Base-by-base conservation (phyloP, 2,888 invertebrate genomes). In the Stictocephala bisonia region DNA sequence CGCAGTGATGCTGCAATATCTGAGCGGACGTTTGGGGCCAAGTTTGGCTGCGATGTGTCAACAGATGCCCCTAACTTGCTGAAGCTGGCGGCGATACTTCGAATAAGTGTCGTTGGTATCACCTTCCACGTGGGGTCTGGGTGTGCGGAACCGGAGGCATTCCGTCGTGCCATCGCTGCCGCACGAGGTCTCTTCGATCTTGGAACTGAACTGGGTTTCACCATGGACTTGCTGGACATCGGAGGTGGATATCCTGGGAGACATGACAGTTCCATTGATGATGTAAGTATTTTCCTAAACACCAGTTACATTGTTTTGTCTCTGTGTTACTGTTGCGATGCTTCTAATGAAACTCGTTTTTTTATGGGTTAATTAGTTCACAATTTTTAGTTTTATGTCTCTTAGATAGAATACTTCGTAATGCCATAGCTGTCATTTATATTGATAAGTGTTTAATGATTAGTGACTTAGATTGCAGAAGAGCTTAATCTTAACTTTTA, bases 91-190 rank as follows among this genome's bases (percentile, higher is more conserved):
- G 27, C 66, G 15, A 40, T 67, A 18, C 76, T 78, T 75, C 90
- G 89, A n/a, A 86, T 97, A 4, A 89, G 93, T 79, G 91, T 93
- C 20, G 78, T 80, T 13, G 81, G 81, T 20, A 76, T 81, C 13
- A 95, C 96, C 79, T 98, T 98, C 87, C 97, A 98, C 85, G 97
- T 97, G 77, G 97, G 97, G 1, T 96, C 96, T 3, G 96, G 96
- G 22, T 96, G 97, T 81, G 86, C 88, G 50, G 95, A 96, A 84
- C 90, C 91, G 20, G 89, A 87, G 4, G 95, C 95, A 50, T 98
- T 93, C 85, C 86, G 89, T 60, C 90, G 91, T 64, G 97, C 95
- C 31, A 91, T 98, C 73, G 85, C 86, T 41, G 88, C 90, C 76
- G 90, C 93, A 4, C 88, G 90, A 48, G 87, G 87, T 73, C 87